Percentiles rank a stretch among this genome's conserved stretches.
phyloP scores from a whole-genome alignment of 2,113 vertebrate species.

The Forbesichthys agassizii region DNA sequence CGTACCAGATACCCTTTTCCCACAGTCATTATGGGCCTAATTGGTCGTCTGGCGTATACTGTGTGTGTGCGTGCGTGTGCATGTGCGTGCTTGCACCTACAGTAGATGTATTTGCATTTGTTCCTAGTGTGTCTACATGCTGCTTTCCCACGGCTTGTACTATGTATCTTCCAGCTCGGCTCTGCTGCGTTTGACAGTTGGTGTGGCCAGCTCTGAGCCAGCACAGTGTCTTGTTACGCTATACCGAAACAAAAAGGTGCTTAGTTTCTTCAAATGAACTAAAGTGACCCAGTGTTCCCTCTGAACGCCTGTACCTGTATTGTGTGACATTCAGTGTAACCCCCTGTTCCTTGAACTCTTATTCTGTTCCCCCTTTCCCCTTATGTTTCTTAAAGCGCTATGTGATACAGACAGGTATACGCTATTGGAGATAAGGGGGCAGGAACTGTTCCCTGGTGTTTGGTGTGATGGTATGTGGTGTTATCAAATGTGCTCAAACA shows the following conservation, averaged over 20 bases:
- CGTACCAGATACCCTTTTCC: too few relatives aligned
- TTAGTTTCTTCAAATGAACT: slow-evolving; percentile 15
- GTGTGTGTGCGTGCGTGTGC: slow-evolving; percentile 4
- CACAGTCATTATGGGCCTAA: slow-evolving; percentile 55
- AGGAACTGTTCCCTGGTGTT: too few relatives aligned
- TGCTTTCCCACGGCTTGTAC: slow-evolving; percentile 62
- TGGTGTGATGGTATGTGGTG: not conserved
- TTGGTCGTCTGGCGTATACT: slow-evolving; percentile 53
- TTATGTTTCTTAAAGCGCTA: too few relatives aligned
- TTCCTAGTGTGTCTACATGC: not conserved
- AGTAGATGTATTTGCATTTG: not conserved
- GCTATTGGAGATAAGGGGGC: too few relatives aligned
- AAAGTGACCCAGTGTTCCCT: slow-evolving; percentile 16
- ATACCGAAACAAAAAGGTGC: slow-evolving; percentile 26
- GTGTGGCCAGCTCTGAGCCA: slow-evolving; percentile 33
- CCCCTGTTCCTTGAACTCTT: too few relatives aligned
- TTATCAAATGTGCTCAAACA: not conserved
- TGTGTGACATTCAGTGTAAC: slow-evolving; percentile 14
- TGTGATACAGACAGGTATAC: too few relatives aligned
- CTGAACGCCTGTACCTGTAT: not conserved
- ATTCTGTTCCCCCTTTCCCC: too few relatives aligned
- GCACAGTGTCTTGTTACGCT: slow-evolving; percentile 46
- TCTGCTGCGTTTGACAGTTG: slow-evolving; percentile 61
- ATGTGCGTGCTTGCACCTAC: slow-evolving; percentile 6
- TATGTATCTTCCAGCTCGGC: slow-evolving; percentile 41